Evolutionary conservation across 2,797 vertebrate species (phyloP).

Genomic region (Tadarida brasiliensis): DNA sequence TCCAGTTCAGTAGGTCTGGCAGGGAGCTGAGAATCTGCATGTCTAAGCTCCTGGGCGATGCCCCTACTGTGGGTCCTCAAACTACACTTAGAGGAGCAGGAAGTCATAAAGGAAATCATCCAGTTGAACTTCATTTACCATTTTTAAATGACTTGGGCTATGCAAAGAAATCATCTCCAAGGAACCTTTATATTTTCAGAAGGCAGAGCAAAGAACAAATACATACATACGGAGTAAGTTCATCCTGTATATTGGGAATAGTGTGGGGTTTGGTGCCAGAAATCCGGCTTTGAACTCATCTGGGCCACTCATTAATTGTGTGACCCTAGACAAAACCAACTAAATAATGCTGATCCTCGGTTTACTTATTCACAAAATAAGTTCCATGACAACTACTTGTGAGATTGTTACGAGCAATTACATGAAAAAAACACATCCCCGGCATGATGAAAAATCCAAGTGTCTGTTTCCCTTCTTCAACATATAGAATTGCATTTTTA

Average conservation of each 20-base stretch:
- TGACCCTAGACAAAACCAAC: not conserved
- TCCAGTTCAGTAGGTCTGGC: not conserved
- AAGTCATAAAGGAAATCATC: not conserved
- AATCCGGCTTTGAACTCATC: not conserved
- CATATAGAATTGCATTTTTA: not conserved
- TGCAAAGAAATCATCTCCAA: slow-evolving; percentile 14
- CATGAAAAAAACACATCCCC: not conserved
- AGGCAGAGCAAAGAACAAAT: slow-evolving; percentile 48
- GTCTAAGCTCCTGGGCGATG: not conserved
- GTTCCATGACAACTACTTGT: not conserved
- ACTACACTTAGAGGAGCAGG: not conserved
- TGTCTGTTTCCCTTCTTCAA: not conserved
- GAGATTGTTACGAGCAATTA: not conserved
- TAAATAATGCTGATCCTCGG: not conserved
- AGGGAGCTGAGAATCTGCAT: not conserved
- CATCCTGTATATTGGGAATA: not conserved
- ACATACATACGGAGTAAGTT: not conserved
- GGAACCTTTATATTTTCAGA: slow-evolving; percentile 43
- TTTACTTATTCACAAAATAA: slow-evolving; percentile 32
- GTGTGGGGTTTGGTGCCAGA: not conserved
- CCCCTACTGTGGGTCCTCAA: not conserved
- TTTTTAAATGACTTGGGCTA: not conserved
- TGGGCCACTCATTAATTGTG: not conserved
- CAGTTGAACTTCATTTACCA: not conserved
- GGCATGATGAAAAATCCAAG: slow-evolving; percentile 7